Evolutionary conservation across 2,888 invertebrate species (phyloP).

Genomic region (Heliconius ismenius): DNA sequence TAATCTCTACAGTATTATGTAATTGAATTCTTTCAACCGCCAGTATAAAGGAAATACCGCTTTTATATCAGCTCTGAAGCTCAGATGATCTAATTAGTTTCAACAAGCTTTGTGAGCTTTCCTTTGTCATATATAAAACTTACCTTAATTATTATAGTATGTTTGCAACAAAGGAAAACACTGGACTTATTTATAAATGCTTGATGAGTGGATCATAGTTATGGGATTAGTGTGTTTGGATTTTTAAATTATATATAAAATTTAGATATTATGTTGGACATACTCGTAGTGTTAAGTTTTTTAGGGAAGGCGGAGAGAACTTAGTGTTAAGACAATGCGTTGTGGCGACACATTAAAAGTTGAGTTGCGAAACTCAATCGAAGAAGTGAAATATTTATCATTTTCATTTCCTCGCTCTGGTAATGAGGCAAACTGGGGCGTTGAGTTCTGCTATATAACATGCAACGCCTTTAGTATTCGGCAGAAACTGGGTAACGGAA

Average conservation of each 20-base stretch:
- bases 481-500: background rate
- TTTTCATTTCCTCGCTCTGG: background rate
- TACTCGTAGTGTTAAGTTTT: too few species aligned
- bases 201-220: background rate
- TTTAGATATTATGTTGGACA: too few species aligned
- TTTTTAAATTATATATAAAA: background rate
- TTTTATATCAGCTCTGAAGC: constrained; percentile 68
- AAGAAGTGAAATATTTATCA: background rate
- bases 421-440: background rate
- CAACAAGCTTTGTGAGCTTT: constrained; percentile 61
- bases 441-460: background rate
- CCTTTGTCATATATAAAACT: constrained; percentile 37
- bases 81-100: constrained; percentile 68
- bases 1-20: constrained; percentile 76
- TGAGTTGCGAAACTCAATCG: background rate
- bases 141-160: constrained; percentile 18
- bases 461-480: background rate
- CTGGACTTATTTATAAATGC: background rate
- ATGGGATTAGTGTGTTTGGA: background rate
- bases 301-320: background rate
- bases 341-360: background rate
- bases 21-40: constrained; percentile 78
- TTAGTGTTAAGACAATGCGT: background rate
- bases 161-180: constrained; percentile 1
- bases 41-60: constrained; percentile 73